These are phyloP conservation scores for Orchesella flavescens DNA, from an alignment of 2,888 invertebrate genomes.

Conservation along the genomic window DNA sequence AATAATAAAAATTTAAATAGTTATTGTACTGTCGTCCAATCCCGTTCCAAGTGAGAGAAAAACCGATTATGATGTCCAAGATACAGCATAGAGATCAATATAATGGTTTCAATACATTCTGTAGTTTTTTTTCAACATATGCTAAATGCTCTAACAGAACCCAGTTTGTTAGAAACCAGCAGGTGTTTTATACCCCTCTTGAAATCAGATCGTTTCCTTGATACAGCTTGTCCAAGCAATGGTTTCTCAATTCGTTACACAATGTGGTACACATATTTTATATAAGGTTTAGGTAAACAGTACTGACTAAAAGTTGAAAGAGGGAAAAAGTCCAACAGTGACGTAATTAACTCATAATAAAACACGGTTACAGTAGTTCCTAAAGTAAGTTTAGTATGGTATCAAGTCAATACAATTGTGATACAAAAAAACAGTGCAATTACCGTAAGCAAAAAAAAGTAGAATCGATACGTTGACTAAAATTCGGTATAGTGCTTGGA, in stretches of 20 bases:
- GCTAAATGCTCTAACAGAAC: constrained; percentile 6
- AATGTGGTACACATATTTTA: background rate
- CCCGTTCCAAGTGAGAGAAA: constrained; percentile 45
- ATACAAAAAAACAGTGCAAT: background rate
- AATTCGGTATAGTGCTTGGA: too few species aligned
- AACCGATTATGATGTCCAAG: constrained; percentile 50
- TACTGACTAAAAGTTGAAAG: constrained; percentile 47
- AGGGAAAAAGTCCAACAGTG: constrained; percentile 25
- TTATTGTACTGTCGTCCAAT: constrained; percentile 55
- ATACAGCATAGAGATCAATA: constrained; percentile 38
- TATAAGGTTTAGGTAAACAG: constrained; percentile 20
- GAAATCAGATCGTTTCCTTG: constrained; percentile 29
- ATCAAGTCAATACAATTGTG: background rate
- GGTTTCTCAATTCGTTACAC: constrained; percentile 23
- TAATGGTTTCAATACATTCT: constrained; percentile 15
- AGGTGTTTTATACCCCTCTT: constrained; percentile 52
- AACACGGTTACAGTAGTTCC: background rate
- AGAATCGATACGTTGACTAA: background rate
- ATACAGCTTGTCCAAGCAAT: constrained; percentile 28
- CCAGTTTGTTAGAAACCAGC: constrained; percentile 24
- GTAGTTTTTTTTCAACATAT: background rate
- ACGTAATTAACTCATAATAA: background rate
- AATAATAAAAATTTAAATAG: constrained; percentile 39
- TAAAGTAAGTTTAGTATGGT: background rate
- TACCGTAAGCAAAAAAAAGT: background rate